Percentiles rank a stretch among this genome's conserved stretches.
Evolutionary conservation across 2,888 invertebrate species (phyloP).

Genomic region (Acronicta alni): DNA sequence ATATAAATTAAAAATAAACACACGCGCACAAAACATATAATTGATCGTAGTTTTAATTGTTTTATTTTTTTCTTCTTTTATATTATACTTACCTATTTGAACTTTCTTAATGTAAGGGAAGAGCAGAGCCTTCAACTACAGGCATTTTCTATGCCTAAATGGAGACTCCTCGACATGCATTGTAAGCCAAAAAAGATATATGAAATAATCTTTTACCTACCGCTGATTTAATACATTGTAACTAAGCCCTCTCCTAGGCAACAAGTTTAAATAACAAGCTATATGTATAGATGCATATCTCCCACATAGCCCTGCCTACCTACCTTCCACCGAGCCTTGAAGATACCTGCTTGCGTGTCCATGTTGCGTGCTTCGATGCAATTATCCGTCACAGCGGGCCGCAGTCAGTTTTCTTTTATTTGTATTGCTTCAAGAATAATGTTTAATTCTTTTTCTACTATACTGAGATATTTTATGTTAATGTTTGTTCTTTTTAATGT

Average conservation of each 20-base stretch:
- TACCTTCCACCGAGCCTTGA: conserved; percentile 32
- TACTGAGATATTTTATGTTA: conserved; percentile 57
- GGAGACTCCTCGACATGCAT: too few species aligned
- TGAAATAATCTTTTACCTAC: background rate
- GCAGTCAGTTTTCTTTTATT: conserved; percentile 53
- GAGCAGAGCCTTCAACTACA: too few species aligned
- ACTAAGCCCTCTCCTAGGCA: background rate
- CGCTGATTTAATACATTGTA: background rate
- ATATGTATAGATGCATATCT: conserved; percentile 18
- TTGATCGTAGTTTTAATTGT: too few species aligned
- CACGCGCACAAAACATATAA: too few species aligned
- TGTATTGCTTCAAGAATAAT: conserved; percentile 35
- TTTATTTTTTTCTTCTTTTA: too few species aligned
- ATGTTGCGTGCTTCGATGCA: conserved; percentile 44
- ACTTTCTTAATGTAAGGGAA: too few species aligned
- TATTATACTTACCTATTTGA: too few species aligned
- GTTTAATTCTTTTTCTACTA: conserved; percentile 12
- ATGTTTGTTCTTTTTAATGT: conserved; percentile 58
- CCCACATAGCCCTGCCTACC: conserved; percentile 22
- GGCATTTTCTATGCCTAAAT: too few species aligned
- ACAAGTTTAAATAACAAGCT: background rate
- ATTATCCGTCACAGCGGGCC: conserved; percentile 38
- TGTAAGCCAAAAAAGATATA: too few species aligned
- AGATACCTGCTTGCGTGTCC: conserved; percentile 49
- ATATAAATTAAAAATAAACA: too few species aligned